phyloP scores from a whole-genome alignment of 2,888 invertebrate genomes.

The Orchesella flavescens region DNA sequence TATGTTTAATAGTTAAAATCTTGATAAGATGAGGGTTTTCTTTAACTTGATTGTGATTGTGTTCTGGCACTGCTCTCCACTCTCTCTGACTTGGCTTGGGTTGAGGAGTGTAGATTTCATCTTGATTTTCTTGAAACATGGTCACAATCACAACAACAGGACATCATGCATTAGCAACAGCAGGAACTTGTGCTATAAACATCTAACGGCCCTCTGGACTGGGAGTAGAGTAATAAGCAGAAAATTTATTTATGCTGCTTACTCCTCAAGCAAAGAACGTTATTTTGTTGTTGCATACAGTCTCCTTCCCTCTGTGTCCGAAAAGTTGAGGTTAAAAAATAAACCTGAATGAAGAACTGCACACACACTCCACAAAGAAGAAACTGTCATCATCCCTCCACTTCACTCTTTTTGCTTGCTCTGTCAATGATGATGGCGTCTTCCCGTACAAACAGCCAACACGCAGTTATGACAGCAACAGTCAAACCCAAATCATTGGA shows the following conservation, averaged over 20 bases:
- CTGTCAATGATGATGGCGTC: constrained; percentile 30
- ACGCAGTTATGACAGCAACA: constrained; percentile 56
- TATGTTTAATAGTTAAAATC: constrained; percentile 10
- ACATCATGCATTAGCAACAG: constrained; percentile 3
- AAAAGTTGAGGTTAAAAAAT: background rate
- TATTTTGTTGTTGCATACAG: too few relatives aligned
- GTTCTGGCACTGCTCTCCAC: background rate
- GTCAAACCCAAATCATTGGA: constrained; percentile 52
- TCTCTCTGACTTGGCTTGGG: background rate
- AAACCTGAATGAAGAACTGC: constrained; percentile 9
- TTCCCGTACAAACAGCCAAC: constrained; percentile 1
- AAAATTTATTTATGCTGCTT: too few relatives aligned
- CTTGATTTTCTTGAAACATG: background rate
- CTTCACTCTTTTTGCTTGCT: constrained; percentile 36
- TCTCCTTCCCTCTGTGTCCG: background rate
- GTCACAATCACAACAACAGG: constrained; percentile 35
- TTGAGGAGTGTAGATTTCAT: constrained; percentile 16
- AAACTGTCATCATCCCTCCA: constrained; percentile 53
- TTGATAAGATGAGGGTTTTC: too few relatives aligned
- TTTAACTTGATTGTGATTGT: too few relatives aligned
- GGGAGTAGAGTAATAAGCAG: constrained; percentile 33
- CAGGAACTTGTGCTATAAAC: constrained; percentile 47
- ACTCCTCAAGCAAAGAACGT: too few relatives aligned
- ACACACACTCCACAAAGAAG: constrained; percentile 37
- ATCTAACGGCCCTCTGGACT: too few relatives aligned